Percentiles rank a stretch among this genome's conserved stretches.
Conservation (phyloP, 1,140 invertebrate species). For the Rhynchophorus ferrugineus region DNA sequence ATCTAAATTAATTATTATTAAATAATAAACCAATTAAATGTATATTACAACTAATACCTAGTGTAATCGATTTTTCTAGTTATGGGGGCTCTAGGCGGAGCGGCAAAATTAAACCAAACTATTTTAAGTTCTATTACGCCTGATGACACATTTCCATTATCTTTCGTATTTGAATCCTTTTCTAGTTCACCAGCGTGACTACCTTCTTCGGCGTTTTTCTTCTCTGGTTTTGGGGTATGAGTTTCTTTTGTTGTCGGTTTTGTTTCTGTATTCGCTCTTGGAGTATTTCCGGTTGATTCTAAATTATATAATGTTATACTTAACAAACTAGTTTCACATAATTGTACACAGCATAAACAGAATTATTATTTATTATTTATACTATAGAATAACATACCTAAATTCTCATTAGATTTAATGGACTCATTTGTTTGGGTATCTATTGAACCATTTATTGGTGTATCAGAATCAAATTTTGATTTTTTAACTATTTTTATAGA, state of each 20-base stretch:
- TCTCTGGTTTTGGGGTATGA: constrained; percentile 24
- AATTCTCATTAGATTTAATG: constrained; percentile 33
- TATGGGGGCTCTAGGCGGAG: constrained; percentile 87
- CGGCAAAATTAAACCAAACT: constrained; percentile 96
- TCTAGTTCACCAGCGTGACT: constrained; percentile 13
- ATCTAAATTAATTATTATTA: constrained; percentile 43
- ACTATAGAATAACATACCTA: constrained; percentile 15
- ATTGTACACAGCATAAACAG: too few relatives aligned
- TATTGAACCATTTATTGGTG: constrained; percentile 9
- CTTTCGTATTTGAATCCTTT: constrained; percentile 38
- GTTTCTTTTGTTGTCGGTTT: constrained; percentile 11
- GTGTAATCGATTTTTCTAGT: constrained; percentile 94
- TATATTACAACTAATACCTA: constrained; percentile 49
- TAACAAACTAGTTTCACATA: too few relatives aligned
- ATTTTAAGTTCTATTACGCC: constrained; percentile 81
- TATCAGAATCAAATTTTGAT: constrained; percentile 63
- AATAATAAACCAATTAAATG: not conserved
- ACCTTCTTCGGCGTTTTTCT: constrained; percentile 21
- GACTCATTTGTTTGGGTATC: constrained; percentile 18
- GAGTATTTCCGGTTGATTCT: constrained; percentile 15
- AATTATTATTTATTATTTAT: too few relatives aligned
- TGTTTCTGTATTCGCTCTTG: constrained; percentile 34
- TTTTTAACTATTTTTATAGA: constrained; percentile 64
- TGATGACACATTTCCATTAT: constrained; percentile 64
- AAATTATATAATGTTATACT: constrained; percentile 2